Evolutionary conservation across 2,797 vertebrate genomes (phyloP).

Genomic region (Morus bassanus): DNA sequence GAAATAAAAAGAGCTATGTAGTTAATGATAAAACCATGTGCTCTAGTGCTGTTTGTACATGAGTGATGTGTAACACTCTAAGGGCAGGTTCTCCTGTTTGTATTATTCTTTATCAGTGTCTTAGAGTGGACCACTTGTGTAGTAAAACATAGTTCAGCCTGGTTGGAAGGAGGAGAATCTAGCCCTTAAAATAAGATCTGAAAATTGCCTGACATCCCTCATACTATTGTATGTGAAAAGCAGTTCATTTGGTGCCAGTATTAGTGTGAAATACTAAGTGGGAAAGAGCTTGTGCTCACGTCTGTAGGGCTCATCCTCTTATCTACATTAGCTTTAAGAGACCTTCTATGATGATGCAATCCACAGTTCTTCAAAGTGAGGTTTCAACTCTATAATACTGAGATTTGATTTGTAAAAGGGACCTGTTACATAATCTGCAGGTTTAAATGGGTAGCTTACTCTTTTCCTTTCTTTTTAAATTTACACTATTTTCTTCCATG

Average conservation of each 20-base stretch:
- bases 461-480: background rate
- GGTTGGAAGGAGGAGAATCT: background rate
- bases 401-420: background rate
- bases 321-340: background rate
- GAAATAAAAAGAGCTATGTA: background rate
- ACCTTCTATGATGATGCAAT: background rate
- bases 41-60: background rate
- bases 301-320: background rate
- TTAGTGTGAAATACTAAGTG: background rate
- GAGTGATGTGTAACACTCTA: background rate
- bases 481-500: background rate
- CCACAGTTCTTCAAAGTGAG: background rate
- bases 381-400: background rate
- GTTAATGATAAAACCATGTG: background rate
- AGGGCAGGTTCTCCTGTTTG: background rate
- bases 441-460: background rate
- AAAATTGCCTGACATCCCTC: background rate
- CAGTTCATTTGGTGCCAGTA: background rate
- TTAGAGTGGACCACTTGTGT: background rate
- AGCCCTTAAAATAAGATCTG: background rate
- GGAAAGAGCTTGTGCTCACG: background rate
- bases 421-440: background rate
- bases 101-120: background rate
- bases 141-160: background rate
- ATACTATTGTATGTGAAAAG: background rate